Conservation (phyloP, 1,140 invertebrate genomes). For the Drosophila sp. region DNA sequence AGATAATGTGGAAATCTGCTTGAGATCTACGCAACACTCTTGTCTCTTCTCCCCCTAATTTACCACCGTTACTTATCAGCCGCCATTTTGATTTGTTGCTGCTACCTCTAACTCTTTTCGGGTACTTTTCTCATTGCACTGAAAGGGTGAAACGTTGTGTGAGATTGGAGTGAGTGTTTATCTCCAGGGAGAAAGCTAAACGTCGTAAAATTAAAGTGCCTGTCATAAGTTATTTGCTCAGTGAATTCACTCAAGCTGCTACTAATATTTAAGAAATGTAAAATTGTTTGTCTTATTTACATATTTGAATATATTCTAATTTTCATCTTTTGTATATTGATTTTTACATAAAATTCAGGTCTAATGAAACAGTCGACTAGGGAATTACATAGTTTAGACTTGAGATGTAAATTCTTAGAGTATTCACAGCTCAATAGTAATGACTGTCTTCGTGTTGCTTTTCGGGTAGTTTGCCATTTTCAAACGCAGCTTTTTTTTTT, state of each 20-base stretch:
- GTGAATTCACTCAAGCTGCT: slow-evolving; percentile 7
- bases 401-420: not conserved
- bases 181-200: slow-evolving; percentile 2
- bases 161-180: not conserved
- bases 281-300: no score
- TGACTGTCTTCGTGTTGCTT: slow-evolving; percentile 9
- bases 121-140: slow-evolving; percentile 17
- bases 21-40: slow-evolving; percentile 1
- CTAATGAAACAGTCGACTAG: no score
- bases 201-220: not conserved
- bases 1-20: slow-evolving; percentile 56
- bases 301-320: no score
- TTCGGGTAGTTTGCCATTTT: slow-evolving; percentile 17
- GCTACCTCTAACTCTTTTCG: slow-evolving; percentile 3
- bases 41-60: not conserved
- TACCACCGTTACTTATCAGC: slow-evolving; percentile 11
- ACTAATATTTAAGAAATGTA: no score
- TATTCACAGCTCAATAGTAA: not conserved
- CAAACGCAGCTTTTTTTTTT: slow-evolving; percentile 18
- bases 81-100: slow-evolving; percentile 32
- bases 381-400: not conserved
- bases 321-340: no score
- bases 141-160: not conserved
- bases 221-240: slow-evolving; percentile 12
- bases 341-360: no score